Evolutionary conservation across 2,113 vertebrate species (phyloP).

Genomic region (Cinclus mexicanus): DNA sequence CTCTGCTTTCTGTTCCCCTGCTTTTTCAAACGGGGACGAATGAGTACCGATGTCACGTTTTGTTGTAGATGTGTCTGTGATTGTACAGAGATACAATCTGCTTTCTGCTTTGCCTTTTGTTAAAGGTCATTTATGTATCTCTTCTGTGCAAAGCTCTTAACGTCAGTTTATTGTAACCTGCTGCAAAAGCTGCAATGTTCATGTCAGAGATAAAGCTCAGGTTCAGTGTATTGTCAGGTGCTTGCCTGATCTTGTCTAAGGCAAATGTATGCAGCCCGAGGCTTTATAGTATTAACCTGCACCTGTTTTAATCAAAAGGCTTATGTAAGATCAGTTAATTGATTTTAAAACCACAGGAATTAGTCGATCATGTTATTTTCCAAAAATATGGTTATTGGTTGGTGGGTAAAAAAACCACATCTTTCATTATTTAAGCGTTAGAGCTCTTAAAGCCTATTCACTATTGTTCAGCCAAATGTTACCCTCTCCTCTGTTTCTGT

Average conservation of each 20-base stretch:
- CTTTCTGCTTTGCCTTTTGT: neutral
- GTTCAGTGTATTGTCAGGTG: neutral
- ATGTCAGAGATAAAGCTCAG: neutral
- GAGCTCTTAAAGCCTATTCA: constrained; percentile 66
- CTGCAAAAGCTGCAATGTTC: neutral
- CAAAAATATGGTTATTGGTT: neutral
- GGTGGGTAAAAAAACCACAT: neutral
- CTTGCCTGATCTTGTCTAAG: neutral
- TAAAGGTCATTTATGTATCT: neutral
- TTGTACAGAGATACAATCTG: neutral
- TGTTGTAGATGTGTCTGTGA: neutral
- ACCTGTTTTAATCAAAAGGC: neutral
- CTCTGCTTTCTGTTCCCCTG: neutral
- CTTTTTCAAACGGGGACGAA: neutral
- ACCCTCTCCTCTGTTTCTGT: constrained; percentile 50
- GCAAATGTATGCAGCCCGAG: neutral
- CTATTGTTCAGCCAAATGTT: constrained; percentile 72
- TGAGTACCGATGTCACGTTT: neutral
- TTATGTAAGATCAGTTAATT: neutral
- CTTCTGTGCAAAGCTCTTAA: neutral
- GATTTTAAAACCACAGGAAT: neutral
- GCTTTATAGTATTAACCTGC: neutral
- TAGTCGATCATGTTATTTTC: neutral
- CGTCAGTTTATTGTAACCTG: neutral
- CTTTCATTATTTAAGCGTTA: constrained; percentile 50